A percentile compares a stretch with the other conserved stretches of the same genome.
These are phyloP conservation scores for Enteromius argenteus DNA, from an alignment of 2,797 vertebrate genomes.

Conservation along the genomic window DNA sequence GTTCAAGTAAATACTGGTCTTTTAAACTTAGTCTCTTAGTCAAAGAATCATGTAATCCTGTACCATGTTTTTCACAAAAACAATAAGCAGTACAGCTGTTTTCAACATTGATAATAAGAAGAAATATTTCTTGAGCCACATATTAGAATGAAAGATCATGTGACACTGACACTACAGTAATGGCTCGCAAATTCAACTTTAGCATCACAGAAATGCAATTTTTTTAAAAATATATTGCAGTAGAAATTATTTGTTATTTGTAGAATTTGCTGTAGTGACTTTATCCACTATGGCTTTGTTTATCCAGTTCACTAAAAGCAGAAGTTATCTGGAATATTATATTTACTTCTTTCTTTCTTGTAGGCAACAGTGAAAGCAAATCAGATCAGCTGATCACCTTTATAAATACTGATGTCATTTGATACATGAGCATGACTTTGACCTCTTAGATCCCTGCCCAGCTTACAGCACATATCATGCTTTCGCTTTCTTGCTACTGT, in stretches of 20 bases:
- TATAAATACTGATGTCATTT: constrained; percentile 14
- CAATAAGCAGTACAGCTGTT: not conserved
- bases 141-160: not conserved
- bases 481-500: not conserved
- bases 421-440: not conserved
- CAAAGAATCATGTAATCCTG: not conserved
- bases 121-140: not conserved
- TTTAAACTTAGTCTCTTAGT: not conserved
- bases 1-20: not conserved
- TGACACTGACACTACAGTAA: not conserved
- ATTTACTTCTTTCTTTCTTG: not conserved
- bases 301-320: not conserved
- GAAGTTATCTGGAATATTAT: not conserved
- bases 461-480: not conserved
- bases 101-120: not conserved
- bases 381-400: not conserved
- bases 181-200: not conserved
- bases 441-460: not conserved
- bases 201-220: not conserved
- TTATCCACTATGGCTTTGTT: not conserved
- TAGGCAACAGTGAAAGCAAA: not conserved
- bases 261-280: not conserved
- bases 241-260: not conserved
- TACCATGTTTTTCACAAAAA: not conserved
- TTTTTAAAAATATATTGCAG: not conserved